phyloP scores from a whole-genome alignment of 2,113 vertebrate species.

The Hiodon tergisus region DNA sequence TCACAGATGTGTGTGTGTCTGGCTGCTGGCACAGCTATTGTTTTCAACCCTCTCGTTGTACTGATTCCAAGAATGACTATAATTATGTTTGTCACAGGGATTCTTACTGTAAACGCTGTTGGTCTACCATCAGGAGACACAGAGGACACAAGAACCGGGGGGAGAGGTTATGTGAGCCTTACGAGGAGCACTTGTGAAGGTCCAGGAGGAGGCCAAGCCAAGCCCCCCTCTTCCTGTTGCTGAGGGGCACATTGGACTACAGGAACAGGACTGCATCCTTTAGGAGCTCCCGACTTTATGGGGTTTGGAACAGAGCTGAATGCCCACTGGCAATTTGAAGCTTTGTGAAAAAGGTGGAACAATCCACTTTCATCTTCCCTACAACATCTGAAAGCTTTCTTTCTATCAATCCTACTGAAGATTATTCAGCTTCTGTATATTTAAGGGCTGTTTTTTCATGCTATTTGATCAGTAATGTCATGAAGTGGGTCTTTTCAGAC shows the following conservation, averaged over 20 bases:
- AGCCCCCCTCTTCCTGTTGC: not conserved
- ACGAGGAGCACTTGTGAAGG: conserved; percentile 44
- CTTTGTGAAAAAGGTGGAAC: conserved; percentile 11
- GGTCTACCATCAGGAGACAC: conserved; percentile 45
- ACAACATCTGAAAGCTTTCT: no score
- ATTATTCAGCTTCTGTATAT: no score
- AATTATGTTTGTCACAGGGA: no score
- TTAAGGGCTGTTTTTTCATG: no score
- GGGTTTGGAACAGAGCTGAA: conserved; percentile 40
- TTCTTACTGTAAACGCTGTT: not conserved
- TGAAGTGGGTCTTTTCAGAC: no score
- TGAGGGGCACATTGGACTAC: conserved; percentile 12
- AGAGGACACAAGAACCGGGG: conserved; percentile 28
- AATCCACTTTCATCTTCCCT: not conserved
- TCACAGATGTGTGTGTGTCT: no score
- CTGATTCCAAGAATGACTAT: no score
- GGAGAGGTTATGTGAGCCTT: conserved; percentile 49
- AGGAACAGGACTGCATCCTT: conserved; percentile 4
- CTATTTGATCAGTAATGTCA: no score
- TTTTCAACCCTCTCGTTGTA: no score
- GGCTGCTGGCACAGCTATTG: no score
- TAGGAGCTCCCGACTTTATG: conserved; percentile 13
- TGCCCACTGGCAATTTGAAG: conserved; percentile 22
- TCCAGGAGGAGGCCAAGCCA: not conserved
- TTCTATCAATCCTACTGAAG: no score